phyloP scores from a whole-genome alignment of 2,113 vertebrate genomes.

The Gymnarchus niloticus region DNA sequence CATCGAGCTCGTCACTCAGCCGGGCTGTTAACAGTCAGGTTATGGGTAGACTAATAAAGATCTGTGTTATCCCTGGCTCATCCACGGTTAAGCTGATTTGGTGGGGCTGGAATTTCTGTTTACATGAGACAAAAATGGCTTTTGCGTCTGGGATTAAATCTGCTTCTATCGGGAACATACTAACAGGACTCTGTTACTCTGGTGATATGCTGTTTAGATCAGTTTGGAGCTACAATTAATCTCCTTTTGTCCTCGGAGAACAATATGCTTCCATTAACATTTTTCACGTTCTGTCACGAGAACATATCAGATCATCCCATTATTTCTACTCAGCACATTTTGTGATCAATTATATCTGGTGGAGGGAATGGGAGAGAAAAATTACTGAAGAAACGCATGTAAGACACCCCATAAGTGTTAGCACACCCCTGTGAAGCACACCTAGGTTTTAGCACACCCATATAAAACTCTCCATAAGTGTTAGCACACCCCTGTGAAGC shows the following conservation, averaged over 20 bases:
- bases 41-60: neutral
- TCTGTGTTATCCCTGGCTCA: neutral
- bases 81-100: neutral
- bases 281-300: neutral
- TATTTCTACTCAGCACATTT: neutral
- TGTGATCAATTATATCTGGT: neutral
- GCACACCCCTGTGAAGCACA: neutral
- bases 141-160: neutral
- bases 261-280: neutral
- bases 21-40: neutral
- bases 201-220: neutral
- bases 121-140: conserved; percentile 6
- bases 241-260: neutral
- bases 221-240: neutral
- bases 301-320: neutral
- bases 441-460: no score
- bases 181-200: neutral
- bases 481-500: no score
- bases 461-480: neutral
- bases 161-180: neutral
- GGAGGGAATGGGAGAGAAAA: neutral
- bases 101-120: neutral
- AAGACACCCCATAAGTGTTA: neutral
- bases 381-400: neutral
- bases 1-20: no score